Conservation (phyloP, 35 echinoderm and acorn worm genomes). For the Apostichopus japonicus region DNA sequence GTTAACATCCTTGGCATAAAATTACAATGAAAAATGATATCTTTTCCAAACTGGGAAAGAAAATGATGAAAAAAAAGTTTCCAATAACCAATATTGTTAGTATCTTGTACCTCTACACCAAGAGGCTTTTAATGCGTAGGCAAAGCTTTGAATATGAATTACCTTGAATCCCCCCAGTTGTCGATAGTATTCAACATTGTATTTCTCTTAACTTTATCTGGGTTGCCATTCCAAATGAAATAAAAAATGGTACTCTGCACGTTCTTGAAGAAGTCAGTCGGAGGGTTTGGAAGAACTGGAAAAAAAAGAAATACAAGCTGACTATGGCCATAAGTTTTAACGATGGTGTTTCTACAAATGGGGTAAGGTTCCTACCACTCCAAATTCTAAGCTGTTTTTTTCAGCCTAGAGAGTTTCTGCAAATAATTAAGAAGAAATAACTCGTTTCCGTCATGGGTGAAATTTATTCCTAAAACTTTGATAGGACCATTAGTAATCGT, state of each 20-base stretch:
- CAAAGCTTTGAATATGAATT: neutral
- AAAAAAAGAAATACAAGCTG: neutral
- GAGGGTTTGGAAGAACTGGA: neutral
- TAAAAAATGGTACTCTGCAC: neutral
- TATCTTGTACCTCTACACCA: neutral
- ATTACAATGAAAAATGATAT: neutral
- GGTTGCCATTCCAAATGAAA: slow-evolving; percentile 3
- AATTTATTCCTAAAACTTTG: neutral
- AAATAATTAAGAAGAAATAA: slow-evolving; percentile 3
- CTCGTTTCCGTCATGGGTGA: slow-evolving; percentile 20
- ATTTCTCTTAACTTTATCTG: neutral
- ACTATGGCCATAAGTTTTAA: slow-evolving; percentile 39
- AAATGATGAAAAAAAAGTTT: neutral
- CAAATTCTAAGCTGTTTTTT: slow-evolving; percentile 66
- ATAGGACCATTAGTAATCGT: slow-evolving; percentile 1
- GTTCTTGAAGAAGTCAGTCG: neutral
- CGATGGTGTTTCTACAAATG: slow-evolving; percentile 46
- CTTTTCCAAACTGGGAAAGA: neutral
- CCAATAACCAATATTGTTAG: neutral
- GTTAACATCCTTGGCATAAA: neutral
- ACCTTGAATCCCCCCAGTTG: neutral
- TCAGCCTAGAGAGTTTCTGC: slow-evolving; percentile 33
- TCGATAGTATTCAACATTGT: neutral
- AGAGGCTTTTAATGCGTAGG: neutral
- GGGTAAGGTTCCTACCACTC: slow-evolving; percentile 48